phyloP scores from a whole-genome alignment of 2,113 vertebrate species.

The Rhombomys opimus region DNA sequence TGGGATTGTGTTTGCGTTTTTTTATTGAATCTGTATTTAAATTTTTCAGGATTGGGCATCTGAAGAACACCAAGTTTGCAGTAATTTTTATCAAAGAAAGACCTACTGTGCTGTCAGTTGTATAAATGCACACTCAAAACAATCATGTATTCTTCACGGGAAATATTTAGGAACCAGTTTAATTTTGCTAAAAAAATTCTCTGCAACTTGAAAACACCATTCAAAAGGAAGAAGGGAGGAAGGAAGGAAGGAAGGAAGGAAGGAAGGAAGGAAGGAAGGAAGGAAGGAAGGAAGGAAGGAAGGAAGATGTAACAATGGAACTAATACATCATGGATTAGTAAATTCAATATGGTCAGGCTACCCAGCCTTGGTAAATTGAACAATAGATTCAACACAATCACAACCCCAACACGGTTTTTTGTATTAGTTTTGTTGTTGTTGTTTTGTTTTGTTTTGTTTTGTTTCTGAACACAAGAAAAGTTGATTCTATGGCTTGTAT shows the following conservation, averaged over 20 bases:
- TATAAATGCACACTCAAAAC: background rate
- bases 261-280: too few relatives aligned
- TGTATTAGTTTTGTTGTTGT: too few relatives aligned
- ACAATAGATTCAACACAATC: background rate
- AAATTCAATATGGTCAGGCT: background rate
- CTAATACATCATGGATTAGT: background rate
- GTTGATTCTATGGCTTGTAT: conserved; percentile 5
- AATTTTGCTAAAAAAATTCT: background rate
- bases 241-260: too few relatives aligned
- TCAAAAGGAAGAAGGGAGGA: background rate
- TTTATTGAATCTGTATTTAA: background rate
- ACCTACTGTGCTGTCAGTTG: background rate
- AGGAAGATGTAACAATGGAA: background rate
- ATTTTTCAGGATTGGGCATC: background rate
- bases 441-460: too few relatives aligned
- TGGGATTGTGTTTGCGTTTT: too few relatives aligned
- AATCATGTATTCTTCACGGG: background rate
- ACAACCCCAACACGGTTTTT: background rate
- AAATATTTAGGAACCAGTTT: background rate
- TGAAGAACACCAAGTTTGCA: too few relatives aligned
- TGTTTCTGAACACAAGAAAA: background rate
- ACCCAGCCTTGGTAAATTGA: background rate
- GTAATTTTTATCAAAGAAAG: background rate
- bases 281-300: too few relatives aligned
- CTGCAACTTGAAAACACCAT: background rate